These are phyloP conservation scores for Deilephila porcellus DNA, from an alignment of 2,888 invertebrate species.

Conservation along the genomic window DNA sequence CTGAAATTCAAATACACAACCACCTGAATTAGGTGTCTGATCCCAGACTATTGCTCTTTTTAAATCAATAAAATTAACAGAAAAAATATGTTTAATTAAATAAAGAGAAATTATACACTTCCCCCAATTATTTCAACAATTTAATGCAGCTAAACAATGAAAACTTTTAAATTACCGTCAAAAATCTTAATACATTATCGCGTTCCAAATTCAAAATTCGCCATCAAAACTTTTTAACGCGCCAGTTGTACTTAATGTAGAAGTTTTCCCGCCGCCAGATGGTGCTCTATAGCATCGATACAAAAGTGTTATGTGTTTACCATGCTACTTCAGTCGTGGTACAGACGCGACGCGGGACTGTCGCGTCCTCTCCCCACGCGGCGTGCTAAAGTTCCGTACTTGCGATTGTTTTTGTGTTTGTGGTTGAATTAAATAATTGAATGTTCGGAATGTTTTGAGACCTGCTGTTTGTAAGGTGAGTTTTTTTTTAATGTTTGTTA, in stretches of 20 bases:
- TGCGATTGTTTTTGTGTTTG: constrained; percentile 26
- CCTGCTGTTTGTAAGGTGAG: constrained; percentile 27
- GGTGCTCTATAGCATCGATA: constrained; percentile 34
- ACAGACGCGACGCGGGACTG: constrained; percentile 35
- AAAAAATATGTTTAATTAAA: not conserved
- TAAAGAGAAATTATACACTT: not conserved
- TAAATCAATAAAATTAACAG: too few relatives aligned
- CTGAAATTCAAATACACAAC: too few relatives aligned
- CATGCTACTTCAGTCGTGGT: constrained; percentile 37
- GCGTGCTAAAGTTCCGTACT: constrained; percentile 9
- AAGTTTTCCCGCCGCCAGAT: constrained; percentile 41
- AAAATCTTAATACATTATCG: constrained; percentile 27
- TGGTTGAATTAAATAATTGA: constrained; percentile 12
- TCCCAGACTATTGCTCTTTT: too few relatives aligned
- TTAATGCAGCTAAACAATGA: not conserved
- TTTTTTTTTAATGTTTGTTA: not conserved
- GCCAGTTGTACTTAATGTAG: constrained; percentile 39
- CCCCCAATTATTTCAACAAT: not conserved
- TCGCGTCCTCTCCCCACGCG: constrained; percentile 30
- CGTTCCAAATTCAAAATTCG: constrained; percentile 40
- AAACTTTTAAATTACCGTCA: constrained; percentile 32
- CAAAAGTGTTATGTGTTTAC: constrained; percentile 30
- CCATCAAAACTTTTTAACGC: constrained; percentile 43
- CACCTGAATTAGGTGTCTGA: too few relatives aligned
- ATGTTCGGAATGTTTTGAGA: constrained; percentile 10